Evolutionary conservation across 2,113 vertebrate genomes (phyloP).

Genomic region (Oxyura jamaicensis): DNA sequence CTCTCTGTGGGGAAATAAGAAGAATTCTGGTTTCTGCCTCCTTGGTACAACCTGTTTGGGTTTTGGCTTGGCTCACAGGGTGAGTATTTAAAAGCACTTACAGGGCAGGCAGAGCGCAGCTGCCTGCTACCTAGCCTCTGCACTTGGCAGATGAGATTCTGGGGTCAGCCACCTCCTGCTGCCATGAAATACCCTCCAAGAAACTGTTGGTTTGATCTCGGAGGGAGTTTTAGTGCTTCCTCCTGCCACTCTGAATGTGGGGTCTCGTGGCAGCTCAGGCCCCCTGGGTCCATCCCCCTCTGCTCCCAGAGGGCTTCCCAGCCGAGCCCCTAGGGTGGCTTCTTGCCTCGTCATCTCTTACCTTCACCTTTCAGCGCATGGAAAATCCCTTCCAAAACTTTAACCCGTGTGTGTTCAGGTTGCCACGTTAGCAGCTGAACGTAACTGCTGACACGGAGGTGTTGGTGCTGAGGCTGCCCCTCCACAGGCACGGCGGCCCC

Average conservation of each 20-base stretch:
- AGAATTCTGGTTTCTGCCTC: background rate
- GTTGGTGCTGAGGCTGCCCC: background rate
- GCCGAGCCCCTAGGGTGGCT: background rate
- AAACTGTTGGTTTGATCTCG: fast-evolving
- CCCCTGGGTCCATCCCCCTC: fast-evolving
- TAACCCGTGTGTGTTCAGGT: background rate
- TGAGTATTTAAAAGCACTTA: fast-evolving
- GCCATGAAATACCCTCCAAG: background rate
- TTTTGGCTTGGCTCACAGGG: background rate
- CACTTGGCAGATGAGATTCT: background rate
- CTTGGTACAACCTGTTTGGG: background rate
- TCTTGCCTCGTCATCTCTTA: background rate
- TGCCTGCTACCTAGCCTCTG: fast-evolving
- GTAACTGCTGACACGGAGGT: too few relatives aligned
- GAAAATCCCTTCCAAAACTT: background rate
- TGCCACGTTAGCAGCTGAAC: too few relatives aligned
- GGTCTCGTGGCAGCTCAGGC: background rate
- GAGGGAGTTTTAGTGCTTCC: background rate
- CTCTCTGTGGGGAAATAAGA: fast-evolving
- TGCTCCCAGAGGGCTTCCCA: background rate
- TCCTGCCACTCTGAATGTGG: fast-evolving
- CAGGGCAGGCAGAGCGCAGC: background rate
- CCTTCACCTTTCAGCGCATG: background rate
- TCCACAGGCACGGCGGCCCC: fast-evolving
- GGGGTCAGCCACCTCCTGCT: background rate